These are phyloP conservation scores for Lindbergichthys nudifrons DNA, from an alignment of 2,797 vertebrate genomes.

Conservation along the genomic window DNA sequence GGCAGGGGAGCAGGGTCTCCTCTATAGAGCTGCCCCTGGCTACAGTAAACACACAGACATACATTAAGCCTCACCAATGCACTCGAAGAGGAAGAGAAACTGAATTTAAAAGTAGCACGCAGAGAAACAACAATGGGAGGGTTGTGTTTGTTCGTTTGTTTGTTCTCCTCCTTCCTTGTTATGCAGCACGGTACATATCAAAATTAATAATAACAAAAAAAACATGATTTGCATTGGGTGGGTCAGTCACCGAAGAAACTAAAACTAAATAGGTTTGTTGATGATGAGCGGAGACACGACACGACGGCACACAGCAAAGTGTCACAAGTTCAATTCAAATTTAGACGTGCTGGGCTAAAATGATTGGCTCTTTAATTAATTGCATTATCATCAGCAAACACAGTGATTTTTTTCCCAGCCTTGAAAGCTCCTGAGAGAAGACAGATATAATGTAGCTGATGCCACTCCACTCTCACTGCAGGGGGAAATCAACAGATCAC, in stretches of 20 bases:
- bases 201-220: slow-evolving; percentile 51
- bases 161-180: slow-evolving; percentile 31
- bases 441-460: slow-evolving; percentile 75
- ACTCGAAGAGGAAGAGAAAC: slow-evolving; percentile 37
- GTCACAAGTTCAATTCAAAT: slow-evolving; percentile 75
- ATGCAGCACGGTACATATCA: slow-evolving; percentile 47
- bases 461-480: slow-evolving; percentile 66
- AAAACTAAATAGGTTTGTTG: slow-evolving; percentile 54
- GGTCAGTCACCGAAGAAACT: slow-evolving; percentile 44
- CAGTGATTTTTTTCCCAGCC: slow-evolving; percentile 77
- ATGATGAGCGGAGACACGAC: slow-evolving; percentile 58
- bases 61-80: slow-evolving; percentile 47
- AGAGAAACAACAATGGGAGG: slow-evolving; percentile 32
- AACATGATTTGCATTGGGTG: slow-evolving; percentile 54
- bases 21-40: slow-evolving; percentile 54
- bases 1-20: slow-evolving; percentile 56
- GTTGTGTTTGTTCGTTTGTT: slow-evolving; percentile 36
- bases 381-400: slow-evolving; percentile 85
- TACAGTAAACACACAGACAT: slow-evolving; percentile 49
- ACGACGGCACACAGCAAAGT: slow-evolving; percentile 58
- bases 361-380: slow-evolving; percentile 84
- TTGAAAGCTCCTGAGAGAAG: slow-evolving; percentile 80
- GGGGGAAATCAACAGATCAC: slow-evolving; percentile 71
- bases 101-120: slow-evolving; percentile 46
- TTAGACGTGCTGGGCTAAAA: slow-evolving; percentile 73